Base-by-base conservation (phyloP, 2,797 vertebrate genomes). In the Gallinago nigripennis region DNA sequence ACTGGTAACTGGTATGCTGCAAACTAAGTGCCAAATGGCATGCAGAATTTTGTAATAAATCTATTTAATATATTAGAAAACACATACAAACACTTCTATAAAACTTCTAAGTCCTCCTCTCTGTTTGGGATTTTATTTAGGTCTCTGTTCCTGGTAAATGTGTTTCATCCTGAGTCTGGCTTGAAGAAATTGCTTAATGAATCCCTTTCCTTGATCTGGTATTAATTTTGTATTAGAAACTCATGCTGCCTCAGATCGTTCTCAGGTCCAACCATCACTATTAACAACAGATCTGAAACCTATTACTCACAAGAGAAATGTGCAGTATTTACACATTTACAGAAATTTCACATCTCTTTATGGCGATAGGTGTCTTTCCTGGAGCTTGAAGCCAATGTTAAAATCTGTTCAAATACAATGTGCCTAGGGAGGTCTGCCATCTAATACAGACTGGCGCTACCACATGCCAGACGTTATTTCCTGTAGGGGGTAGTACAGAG, bases 391-490 rank as follows among this genome's bases (percentile, higher is more conserved):
- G 45, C 15, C 51, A 73, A 25, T 35, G 66, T 60, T 90, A 90
- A 94, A 48, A 68, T 50, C 76, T 88, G 61, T 92, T 94, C 80
- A 81, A 92, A 80, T 6, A 72, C 3, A 27, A 31, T n/a, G 70
- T 57, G 70, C 88, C 71, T 43, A 46, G 72, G 71, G 76, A 90
- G 76, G 75, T 69, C 27, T 37, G 63, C 63, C 72, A 43, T 39
- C 50, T 76, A 80, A 90, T 43, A 91, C 78, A 66, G 81, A 53
- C 88, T 56, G 90, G 41, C 77, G 82, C 6, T 51, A 58, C 83
- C 92, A 69, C 56, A 43, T 43, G 33, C 70, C 91, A 95, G 96
- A 92, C 30, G 28, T 68, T 85, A 87, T 63, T 96, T 97, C 92
- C 92, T 86, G 86, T 46, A 82, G 46, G 45, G 79, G 48, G 84